Base-by-base conservation (phyloP, 2,113 vertebrate genomes). In the Psittacus erithacus region DNA sequence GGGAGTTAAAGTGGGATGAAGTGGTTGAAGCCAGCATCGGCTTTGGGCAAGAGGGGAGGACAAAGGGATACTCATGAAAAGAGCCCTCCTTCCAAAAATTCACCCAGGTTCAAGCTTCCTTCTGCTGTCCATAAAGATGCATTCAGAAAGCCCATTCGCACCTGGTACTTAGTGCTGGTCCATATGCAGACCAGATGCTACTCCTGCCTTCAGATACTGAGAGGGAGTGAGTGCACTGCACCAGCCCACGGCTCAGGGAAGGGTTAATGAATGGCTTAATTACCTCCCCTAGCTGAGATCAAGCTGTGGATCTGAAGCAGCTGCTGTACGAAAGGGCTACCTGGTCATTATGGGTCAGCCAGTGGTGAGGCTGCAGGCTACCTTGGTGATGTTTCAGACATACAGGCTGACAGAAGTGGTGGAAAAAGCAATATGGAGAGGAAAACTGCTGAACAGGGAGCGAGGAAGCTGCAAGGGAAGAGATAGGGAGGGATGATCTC, bases 1-100 rank as follows among this genome's bases (percentile, higher is more conserved):
- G 44, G 33, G 65, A 95, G 44, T 81, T 94, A 82, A 92, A 94
- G 62, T 43, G 87, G 74, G 76, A 90, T 87, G 52, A 88, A 96
- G 83, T 27, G 62, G 83, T 33, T 79, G 83, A 94, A 73, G 80
- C 22, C 88, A 77, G 47, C 62, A 86, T 38, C 52, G 57, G 68
- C 74, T 88, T 74, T 75, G 55, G 25, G 29, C 29, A 85, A 29
- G 6, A 95, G 60, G 13, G 19, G 46, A 80, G 63, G 44, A 65
- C 78, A 83, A 83, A 92, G 67, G 20, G 23, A 57, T 83, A 38
- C 62, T 90, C 49, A 39, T 46, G 33, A 77, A 63, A 73, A 82
- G 49, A 76, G 22, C 46, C 70, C 20, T 59, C 17, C 47, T 87
- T 82, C 38, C 46, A 77, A 76, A 89, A 46, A 24, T 49, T 63